Evolutionary conservation across 2,888 invertebrate species (phyloP).

Genomic region (Hylaea fasciaria): DNA sequence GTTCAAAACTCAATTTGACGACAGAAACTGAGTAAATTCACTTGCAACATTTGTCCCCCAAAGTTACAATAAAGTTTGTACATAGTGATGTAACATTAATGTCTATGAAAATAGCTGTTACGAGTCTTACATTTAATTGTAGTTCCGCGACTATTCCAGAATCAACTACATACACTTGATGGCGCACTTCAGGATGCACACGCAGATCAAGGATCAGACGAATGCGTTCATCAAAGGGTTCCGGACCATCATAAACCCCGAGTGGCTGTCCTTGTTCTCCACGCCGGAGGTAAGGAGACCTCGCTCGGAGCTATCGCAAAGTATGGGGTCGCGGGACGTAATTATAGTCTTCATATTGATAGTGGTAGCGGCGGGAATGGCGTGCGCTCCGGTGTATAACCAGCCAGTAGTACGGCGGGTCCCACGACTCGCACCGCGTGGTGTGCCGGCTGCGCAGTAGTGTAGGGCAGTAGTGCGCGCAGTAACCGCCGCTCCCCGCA

Average conservation of each 20-base stretch:
- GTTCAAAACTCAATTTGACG: no score
- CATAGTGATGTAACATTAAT: no score
- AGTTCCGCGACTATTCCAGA: constrained; percentile 78
- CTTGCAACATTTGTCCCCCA: no score
- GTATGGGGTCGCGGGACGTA: no score
- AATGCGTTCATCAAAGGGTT: constrained; percentile 98
- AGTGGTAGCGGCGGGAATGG: no score
- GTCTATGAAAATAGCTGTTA: not conserved
- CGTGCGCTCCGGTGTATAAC: constrained; percentile 94
- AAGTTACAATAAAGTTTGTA: no score
- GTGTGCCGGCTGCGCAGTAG: no score
- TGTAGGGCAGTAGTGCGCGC: no score
- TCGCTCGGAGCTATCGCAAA: not conserved
- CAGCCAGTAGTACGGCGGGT: constrained; percentile 99
- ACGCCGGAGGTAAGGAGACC: constrained; percentile 91
- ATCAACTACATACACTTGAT: constrained; percentile 99
- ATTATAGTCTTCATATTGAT: no score
- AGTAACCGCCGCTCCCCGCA: no score
- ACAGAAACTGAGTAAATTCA: no score
- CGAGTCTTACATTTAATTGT: not conserved
- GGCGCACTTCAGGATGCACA: constrained; percentile 99
- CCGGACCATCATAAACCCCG: constrained; percentile 96
- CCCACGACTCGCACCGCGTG: constrained; percentile 98
- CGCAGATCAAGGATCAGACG: constrained; percentile 98
- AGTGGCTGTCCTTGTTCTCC: constrained; percentile 97